Conservation (phyloP, 2,797 vertebrate species). For the Potorous gilbertii region DNA sequence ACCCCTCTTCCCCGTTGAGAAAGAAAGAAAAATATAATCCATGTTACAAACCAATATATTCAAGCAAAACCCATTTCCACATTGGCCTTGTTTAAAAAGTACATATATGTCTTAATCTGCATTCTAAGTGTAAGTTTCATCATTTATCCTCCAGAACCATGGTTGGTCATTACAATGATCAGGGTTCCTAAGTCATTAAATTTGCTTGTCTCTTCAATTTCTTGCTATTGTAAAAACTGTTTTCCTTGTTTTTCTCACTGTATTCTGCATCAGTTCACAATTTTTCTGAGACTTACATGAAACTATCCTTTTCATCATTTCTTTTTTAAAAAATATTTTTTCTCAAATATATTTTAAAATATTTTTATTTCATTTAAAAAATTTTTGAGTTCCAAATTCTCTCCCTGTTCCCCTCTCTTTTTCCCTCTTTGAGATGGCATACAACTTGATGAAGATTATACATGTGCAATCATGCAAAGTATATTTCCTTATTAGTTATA, state of each 20-base stretch:
- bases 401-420: no score
- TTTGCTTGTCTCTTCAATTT: neutral
- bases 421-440: no score
- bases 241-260: neutral
- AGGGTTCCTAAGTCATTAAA: neutral
- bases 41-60: neutral
- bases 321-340: no score
- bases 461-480: no score
- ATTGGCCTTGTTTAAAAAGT: neutral
- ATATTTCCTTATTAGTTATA: no score
- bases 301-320: no score
- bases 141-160: neutral
- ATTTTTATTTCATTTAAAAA: no score
- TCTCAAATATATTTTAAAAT: no score
- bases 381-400: no score
- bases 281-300: neutral
- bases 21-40: neutral
- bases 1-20: neutral
- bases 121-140: neutral
- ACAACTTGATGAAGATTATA: no score
- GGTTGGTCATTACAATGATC: neutral
- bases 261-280: neutral
- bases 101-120: neutral
- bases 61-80: neutral
- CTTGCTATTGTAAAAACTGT: neutral